Percentiles rank a stretch among this genome's conserved stretches.
Conservation (phyloP, 2,113 vertebrate genomes). For the Prochilodus magdalenae region DNA sequence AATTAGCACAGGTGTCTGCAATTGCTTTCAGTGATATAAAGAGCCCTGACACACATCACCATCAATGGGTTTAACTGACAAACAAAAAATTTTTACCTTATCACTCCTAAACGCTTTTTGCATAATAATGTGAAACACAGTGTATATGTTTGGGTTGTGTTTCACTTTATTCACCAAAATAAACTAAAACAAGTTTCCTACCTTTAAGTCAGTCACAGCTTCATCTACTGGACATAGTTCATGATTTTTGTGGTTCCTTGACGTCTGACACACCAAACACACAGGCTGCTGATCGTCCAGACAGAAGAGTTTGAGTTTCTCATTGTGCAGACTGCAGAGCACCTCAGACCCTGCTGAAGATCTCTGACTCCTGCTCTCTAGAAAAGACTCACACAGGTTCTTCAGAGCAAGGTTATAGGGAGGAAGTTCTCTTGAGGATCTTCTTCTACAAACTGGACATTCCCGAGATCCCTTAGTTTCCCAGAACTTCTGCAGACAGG, state of each 20-base stretch:
- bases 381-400: constrained; percentile 35
- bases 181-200: not conserved
- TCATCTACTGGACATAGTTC: constrained; percentile 29
- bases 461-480: not conserved
- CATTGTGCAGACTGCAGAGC: constrained; percentile 5
- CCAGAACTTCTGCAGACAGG: constrained; percentile 38
- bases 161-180: too few species aligned
- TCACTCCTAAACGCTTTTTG: too few species aligned
- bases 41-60: too few species aligned
- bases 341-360: not conserved
- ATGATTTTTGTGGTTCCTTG: not conserved
- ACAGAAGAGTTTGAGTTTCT: constrained; percentile 42
- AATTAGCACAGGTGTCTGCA: too few species aligned
- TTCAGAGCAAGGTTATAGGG: constrained; percentile 28
- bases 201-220: constrained; percentile 21
- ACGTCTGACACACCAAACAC: constrained; percentile 27
- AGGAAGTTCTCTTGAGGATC: constrained; percentile 10
- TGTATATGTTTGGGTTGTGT: too few species aligned
- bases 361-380: not conserved
- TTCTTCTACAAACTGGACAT: constrained; percentile 3
- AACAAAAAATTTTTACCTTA: too few species aligned
- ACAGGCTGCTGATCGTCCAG: constrained; percentile 20
- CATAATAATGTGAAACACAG: too few species aligned
- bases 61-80: too few species aligned
- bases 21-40: too few species aligned